Evolutionary conservation across 2,797 vertebrate species (phyloP).

Genomic region (Euphonia xanthogaster): DNA sequence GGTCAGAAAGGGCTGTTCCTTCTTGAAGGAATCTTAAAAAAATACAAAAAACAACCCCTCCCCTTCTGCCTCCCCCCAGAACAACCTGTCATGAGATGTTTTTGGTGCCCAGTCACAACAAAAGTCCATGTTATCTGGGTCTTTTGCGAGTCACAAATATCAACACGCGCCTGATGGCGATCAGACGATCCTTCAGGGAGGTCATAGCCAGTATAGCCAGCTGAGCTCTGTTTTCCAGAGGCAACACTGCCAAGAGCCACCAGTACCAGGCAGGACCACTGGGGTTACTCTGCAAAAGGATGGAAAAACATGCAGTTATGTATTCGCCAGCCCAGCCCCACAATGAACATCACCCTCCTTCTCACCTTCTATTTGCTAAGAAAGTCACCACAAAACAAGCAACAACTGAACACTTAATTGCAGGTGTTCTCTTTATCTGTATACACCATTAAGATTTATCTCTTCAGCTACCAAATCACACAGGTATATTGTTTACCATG

Average conservation of each 20-base stretch:
- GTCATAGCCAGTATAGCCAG: conserved; percentile 90
- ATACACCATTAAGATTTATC: background rate
- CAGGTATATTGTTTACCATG: background rate
- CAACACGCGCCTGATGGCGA: conserved; percentile 86
- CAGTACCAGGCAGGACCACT: conserved; percentile 92
- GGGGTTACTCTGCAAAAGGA: conserved; percentile 79
- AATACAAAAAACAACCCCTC: background rate
- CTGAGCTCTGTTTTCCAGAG: conserved; percentile 88
- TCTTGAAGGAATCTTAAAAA: background rate
- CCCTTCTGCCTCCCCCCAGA: background rate
- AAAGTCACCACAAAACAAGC: background rate
- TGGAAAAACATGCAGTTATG: background rate
- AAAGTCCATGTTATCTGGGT: conserved; percentile 78
- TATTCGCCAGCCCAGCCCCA: background rate
- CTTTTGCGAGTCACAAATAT: conserved; percentile 89
- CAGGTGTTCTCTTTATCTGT: background rate
- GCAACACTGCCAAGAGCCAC: conserved; percentile 91
- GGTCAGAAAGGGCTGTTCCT: conserved; percentile 30
- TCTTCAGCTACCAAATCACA: background rate
- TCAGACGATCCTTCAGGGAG: conserved; percentile 88
- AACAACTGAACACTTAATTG: background rate
- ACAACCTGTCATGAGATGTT: conserved; percentile 24
- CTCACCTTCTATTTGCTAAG: background rate
- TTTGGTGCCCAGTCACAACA: conserved; percentile 37
- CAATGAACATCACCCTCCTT: background rate